Percentiles rank a stretch among this genome's conserved stretches.
phyloP scores from a whole-genome alignment of 2,888 invertebrate species.

The Odontocolon sp. region DNA sequence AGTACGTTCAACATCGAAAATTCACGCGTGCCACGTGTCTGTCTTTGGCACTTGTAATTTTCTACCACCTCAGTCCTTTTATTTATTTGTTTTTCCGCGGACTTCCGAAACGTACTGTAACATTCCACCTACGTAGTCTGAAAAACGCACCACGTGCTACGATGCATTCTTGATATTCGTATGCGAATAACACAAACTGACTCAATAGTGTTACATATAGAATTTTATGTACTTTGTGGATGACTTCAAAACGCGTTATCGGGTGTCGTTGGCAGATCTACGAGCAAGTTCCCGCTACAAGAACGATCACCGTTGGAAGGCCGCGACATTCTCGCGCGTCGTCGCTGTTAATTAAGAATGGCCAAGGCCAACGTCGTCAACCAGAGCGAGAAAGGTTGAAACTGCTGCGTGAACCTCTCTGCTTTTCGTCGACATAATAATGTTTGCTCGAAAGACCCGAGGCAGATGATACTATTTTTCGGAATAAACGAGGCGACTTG shows the following conservation, averaged over 20 bases:
- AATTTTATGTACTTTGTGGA: background rate
- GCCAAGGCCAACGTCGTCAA: conserved; percentile 33
- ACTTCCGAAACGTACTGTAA: conserved; percentile 8
- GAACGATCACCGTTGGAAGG: conserved; percentile 32
- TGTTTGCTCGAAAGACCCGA: background rate
- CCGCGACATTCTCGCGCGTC: conserved; percentile 28
- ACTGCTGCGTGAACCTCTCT: background rate
- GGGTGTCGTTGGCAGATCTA: background rate
- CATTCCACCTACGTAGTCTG: background rate
- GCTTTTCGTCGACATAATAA: background rate
- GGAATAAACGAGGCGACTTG: background rate
- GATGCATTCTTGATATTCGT: background rate
- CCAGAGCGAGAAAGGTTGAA: conserved; percentile 12
- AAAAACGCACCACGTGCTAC: background rate
- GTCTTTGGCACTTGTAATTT: background rate
- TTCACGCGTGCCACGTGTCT: background rate
- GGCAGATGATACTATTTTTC: background rate
- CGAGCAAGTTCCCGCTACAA: background rate
- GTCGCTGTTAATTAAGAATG: conserved; percentile 44
- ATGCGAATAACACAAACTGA: background rate
- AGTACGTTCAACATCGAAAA: background rate
- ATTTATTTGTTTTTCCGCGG: background rate
- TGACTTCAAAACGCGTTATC: background rate
- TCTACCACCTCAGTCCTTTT: background rate
- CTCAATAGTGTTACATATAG: background rate